These are phyloP conservation scores for Cephalopachus bancanus DNA, from an alignment of 2,797 vertebrate species.

Conservation along the genomic window DNA sequence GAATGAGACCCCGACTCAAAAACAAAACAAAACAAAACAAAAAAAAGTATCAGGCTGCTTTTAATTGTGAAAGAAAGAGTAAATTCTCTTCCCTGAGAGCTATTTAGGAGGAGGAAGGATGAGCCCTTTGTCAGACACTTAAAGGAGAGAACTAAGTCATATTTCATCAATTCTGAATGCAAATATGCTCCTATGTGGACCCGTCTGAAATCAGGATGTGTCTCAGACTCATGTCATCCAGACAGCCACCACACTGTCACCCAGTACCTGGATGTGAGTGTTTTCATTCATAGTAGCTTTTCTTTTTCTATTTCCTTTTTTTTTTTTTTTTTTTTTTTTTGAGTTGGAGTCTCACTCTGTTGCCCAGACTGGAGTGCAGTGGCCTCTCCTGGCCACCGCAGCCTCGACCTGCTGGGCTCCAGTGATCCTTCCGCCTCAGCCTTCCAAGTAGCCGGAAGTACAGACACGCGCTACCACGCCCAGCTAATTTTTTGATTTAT, in stretches of 20 bases:
- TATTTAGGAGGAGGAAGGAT: not conserved
- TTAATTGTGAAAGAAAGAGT: not conserved
- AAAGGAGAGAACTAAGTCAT: not conserved
- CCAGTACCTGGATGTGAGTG: accelerated
- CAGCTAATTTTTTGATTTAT: too few relatives aligned
- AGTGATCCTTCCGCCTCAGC: too few relatives aligned
- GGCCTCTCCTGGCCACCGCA: too few relatives aligned
- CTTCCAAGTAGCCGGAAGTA: too few relatives aligned
- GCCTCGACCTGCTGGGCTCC: too few relatives aligned
- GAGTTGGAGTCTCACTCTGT: too few relatives aligned
- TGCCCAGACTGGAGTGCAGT: too few relatives aligned
- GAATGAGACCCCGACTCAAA: not conserved
- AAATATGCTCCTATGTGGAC: not conserved
- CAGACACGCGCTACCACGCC: too few relatives aligned
- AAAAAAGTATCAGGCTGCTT: not conserved
- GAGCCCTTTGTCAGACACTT: not conserved
- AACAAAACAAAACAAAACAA: not conserved
- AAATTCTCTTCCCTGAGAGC: not conserved
- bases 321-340: too few relatives aligned
- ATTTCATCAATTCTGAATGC: not conserved
- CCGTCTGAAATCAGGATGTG: not conserved
- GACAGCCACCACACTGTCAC: not conserved
- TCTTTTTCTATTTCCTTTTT: too few relatives aligned
- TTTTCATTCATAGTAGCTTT: not conserved
- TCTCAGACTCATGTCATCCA: not conserved